These are phyloP conservation scores for Nezara viridula DNA, from an alignment of 2,888 invertebrate species.

Conservation along the genomic window DNA sequence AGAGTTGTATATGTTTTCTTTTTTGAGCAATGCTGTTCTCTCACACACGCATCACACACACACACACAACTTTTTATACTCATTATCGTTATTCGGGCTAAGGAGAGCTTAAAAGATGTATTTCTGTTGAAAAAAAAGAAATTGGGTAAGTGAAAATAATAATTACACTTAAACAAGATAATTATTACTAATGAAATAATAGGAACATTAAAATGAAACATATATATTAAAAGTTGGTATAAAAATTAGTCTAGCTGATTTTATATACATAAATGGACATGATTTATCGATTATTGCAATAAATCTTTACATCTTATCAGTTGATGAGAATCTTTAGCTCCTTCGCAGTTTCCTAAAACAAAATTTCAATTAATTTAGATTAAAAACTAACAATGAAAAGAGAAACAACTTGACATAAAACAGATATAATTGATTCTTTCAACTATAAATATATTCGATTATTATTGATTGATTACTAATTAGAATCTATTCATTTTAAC, in stretches of 20 bases:
- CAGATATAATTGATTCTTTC: background rate
- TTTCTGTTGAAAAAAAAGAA: no score
- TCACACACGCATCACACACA: no score
- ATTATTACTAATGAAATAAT: background rate
- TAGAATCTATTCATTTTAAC: no score
- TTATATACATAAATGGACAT: background rate
- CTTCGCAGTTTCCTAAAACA: constrained; percentile 19
- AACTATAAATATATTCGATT: no score
- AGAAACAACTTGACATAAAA: background rate
- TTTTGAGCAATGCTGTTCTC: no score
- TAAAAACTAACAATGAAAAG: background rate
- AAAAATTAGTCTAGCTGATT: background rate
- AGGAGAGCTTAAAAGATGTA: no score
- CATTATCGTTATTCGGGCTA: no score
- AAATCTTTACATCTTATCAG: background rate
- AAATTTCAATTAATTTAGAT: background rate
- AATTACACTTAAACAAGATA: background rate
- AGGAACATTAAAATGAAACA: background rate
- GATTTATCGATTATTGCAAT: background rate
- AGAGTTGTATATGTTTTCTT: no score
- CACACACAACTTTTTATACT: no score
- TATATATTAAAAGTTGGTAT: background rate
- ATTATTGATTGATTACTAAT: no score
- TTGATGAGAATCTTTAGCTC: background rate
- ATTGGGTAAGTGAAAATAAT: no score